Conservation (phyloP, 2,113 vertebrate species). For the Copsychus sechellarum region DNA sequence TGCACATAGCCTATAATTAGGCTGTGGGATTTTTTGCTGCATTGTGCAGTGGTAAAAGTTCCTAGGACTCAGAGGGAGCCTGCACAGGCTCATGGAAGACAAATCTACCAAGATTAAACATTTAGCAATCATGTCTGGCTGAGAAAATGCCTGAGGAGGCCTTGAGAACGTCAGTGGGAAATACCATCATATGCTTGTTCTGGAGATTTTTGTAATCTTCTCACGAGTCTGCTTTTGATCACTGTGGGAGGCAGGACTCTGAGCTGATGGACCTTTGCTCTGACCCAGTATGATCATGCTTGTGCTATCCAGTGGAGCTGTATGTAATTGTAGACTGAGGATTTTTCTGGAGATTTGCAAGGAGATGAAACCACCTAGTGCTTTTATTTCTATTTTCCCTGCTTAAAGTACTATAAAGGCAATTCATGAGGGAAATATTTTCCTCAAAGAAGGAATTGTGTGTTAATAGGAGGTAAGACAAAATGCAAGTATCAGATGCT, state of each 20-base stretch:
- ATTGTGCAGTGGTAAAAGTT: rapidly evolving
- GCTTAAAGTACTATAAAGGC: not conserved
- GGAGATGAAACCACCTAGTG: not conserved
- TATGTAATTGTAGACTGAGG: not conserved
- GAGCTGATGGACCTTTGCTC: not conserved
- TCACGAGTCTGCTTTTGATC: not conserved
- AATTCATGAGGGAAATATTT: not conserved
- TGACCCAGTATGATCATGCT: not conserved
- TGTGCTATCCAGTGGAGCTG: not conserved
- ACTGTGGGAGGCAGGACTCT: not conserved
- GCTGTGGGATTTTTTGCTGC: not conserved
- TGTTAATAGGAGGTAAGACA: not conserved
- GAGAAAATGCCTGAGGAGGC: not conserved
- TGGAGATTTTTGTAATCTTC: not conserved
- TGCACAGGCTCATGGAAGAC: not conserved
- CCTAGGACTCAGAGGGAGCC: not conserved
- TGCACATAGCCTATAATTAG: not conserved
- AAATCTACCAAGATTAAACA: not conserved
- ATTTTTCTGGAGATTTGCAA: not conserved
- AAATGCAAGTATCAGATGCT: not conserved
- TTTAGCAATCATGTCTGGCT: not conserved
- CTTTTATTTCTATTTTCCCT: not conserved
- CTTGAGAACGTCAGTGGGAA: not conserved
- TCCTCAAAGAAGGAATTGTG: not conserved
- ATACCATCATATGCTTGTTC: not conserved